Base-by-base conservation (phyloP, 1,140 invertebrate species). In the Aricia agestis region DNA sequence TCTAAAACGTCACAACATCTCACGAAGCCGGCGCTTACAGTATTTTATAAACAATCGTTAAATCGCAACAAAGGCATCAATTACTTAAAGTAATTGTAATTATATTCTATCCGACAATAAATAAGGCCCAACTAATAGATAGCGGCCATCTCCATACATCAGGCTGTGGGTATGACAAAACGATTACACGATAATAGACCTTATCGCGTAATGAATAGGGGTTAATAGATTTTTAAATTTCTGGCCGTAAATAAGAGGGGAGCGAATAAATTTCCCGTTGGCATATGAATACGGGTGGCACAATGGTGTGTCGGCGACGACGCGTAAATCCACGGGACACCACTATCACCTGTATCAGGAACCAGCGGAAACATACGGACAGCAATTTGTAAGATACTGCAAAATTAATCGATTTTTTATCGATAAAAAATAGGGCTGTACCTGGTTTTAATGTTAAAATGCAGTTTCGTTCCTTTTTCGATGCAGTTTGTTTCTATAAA, bases 251-350 rank as follows among this genome's bases (percentile, higher is more conserved):
- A n/a, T 11, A 31, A 36, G n/a, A 63, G 69, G 67, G 73, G n/a
- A 63, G 69, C 58, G 73, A 66, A 89, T 89, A 89, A 87, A 87
- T 89, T 79, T 76, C 78, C 77, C 80, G 75, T 79, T 89, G 86
- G 83, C 86, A 84, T 87, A 89, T 87, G 85, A 87, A 89, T 89
- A 87, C 83, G 70, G 75, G 71, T 66, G 68, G 67, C 73, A 89
- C 85, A 89, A 87, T 87, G 82, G 78, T 25, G 72, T 85, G 84
- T 87, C 83, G 76, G 75, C 41, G 73, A 75, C 71, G 79, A 76
- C 63, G 72, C 81, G 76, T 86, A 86, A 86, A 86, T 86, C 77
- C 76, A 72, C 73, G 63, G 68, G 32, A 80, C 75, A 66, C 63
- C 57, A 71, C 78, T 85, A 82, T 82, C 78, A 74, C 72, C 59